These are phyloP conservation scores for Megaustenia siamemsis DNA, from an alignment of 2,888 invertebrate genomes.

Conservation along the genomic window DNA sequence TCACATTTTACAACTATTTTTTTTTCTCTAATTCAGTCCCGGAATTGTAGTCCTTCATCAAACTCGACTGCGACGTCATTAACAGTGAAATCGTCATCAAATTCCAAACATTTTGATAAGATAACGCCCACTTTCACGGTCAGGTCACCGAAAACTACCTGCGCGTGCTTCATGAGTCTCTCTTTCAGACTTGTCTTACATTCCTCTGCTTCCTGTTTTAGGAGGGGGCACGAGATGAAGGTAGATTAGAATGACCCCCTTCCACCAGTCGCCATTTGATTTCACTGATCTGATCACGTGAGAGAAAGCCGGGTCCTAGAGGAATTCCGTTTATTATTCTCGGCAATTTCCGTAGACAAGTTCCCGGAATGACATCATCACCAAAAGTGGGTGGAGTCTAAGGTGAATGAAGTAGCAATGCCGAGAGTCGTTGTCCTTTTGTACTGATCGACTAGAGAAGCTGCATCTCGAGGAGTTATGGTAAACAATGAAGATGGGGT, in stretches of 20 bases:
- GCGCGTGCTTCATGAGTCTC: constrained; percentile 69
- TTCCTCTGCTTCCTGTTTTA: constrained; percentile 73
- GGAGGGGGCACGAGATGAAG: constrained; percentile 73
- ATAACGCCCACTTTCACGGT: constrained; percentile 74
- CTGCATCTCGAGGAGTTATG: constrained; percentile 69
- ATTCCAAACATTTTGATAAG: constrained; percentile 72
- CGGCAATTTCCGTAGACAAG: constrained; percentile 73
- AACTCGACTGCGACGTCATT: constrained; percentile 74
- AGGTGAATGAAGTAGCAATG: constrained; percentile 73
- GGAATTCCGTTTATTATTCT: constrained; percentile 76
- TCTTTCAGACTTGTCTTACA: constrained; percentile 68
- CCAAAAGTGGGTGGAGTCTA: constrained; percentile 72
- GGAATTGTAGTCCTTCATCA: constrained; percentile 74
- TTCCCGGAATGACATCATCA: constrained; percentile 69
- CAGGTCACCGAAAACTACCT: constrained; percentile 74
- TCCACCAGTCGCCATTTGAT: constrained; percentile 75
- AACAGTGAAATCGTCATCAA: constrained; percentile 72
- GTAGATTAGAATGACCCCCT: constrained; percentile 70
- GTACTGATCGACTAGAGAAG: constrained; percentile 63
- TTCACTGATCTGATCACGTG: constrained; percentile 66
- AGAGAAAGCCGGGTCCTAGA: constrained; percentile 74
- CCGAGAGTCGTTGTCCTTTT: constrained; percentile 63
- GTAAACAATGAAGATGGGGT: constrained; percentile 66
- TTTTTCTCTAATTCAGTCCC: no score
- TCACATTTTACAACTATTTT: no score